Evolutionary conservation across 2,113 vertebrate genomes (phyloP).

Genomic region (Hypocryptadius cinnamomeus): DNA sequence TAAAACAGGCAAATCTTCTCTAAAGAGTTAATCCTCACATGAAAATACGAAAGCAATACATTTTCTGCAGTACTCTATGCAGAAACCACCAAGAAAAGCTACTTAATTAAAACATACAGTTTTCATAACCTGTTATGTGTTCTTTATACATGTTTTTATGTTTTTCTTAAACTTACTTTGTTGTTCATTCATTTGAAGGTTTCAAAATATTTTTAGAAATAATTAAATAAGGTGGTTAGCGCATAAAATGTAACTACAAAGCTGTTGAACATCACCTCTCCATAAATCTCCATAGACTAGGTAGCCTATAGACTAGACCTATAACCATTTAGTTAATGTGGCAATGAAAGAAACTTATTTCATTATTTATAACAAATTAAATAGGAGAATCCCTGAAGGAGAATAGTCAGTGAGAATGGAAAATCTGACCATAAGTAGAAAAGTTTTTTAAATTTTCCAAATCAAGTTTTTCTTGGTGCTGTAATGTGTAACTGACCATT

Average conservation of each 20-base stretch:
- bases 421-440: not conserved
- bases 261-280: not conserved
- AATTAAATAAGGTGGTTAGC: not conserved
- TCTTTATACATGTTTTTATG: not conserved
- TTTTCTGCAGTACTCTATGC: not conserved
- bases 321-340: slow-evolving; percentile 39
- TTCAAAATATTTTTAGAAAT: not conserved
- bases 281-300: slow-evolving; percentile 35
- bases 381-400: not conserved
- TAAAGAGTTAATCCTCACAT: not conserved
- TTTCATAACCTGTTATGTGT: not conserved
- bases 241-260: not conserved
- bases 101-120: not conserved
- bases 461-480: not conserved
- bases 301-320: not conserved
- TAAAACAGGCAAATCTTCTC: not conserved
- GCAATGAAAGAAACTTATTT: slow-evolving; percentile 33
- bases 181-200: not conserved
- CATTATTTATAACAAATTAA: slow-evolving; percentile 54
- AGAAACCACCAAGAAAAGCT: not conserved
- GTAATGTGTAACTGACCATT: not conserved
- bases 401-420: not conserved
- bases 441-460: slow-evolving; percentile 1
- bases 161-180: not conserved
- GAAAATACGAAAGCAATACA: not conserved